Percentiles rank a stretch among this genome's conserved stretches.
These are phyloP conservation scores for Thymelicus sylvestris DNA, from an alignment of 2,888 invertebrate genomes.

Conservation along the genomic window DNA sequence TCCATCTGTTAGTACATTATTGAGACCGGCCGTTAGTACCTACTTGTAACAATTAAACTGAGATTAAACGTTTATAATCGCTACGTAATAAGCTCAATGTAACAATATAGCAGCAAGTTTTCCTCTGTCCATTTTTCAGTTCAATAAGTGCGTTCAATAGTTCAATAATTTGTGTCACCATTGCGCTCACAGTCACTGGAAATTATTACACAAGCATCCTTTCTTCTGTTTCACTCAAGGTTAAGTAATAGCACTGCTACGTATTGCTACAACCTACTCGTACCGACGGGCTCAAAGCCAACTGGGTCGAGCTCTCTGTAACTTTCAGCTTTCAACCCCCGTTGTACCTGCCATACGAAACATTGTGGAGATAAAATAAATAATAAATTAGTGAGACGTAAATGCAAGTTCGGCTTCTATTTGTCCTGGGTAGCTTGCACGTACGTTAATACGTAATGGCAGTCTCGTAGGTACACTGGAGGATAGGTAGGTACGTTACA, in stretches of 20 bases:
- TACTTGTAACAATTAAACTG: too few relatives aligned
- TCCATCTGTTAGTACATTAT: too few relatives aligned
- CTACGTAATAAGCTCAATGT: too few relatives aligned
- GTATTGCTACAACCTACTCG: constrained; percentile 61
- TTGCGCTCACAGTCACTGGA: neutral
- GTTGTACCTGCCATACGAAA: constrained; percentile 52
- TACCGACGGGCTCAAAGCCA: constrained; percentile 75
- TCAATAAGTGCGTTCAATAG: neutral
- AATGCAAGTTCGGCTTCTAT: constrained; percentile 37
- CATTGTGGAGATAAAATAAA: constrained; percentile 43
- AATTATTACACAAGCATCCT: constrained; percentile 18
- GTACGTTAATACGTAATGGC: constrained; percentile 31
- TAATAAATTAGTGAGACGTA: constrained; percentile 39
- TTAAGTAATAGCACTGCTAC: constrained; percentile 59
- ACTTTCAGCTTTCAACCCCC: constrained; percentile 70
- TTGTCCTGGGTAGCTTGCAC: constrained; percentile 32
- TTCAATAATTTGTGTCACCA: neutral
- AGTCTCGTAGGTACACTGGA: constrained; percentile 15
- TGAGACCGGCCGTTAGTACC: too few relatives aligned
- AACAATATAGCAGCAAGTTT: too few relatives aligned
- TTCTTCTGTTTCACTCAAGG: constrained; percentile 54
- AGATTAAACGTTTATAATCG: too few relatives aligned
- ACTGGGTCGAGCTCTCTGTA: constrained; percentile 79
- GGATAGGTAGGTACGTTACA: constrained; percentile 18
- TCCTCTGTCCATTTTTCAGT: neutral